phyloP scores from a whole-genome alignment of 1,140 invertebrate species.

The Whitmania pigra region DNA sequence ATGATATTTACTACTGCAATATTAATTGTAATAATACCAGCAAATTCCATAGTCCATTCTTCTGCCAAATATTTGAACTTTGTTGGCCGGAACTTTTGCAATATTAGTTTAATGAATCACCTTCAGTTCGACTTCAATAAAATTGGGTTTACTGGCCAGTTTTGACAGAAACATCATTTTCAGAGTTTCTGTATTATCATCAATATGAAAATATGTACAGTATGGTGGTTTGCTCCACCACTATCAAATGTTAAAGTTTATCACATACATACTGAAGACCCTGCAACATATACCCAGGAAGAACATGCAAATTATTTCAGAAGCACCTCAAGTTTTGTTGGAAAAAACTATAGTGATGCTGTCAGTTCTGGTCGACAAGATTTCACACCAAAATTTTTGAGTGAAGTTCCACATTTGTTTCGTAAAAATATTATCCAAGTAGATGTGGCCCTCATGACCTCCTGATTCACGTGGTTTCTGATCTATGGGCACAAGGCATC shows the following conservation, averaged over 20 bases:
- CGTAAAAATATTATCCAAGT: slow-evolving; percentile 65
- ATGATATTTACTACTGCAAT: too few species aligned
- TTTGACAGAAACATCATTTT: too few species aligned
- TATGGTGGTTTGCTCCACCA: too few species aligned
- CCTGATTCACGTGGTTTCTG: slow-evolving; percentile 80
- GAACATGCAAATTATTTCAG: slow-evolving; percentile 61
- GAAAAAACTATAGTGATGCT: slow-evolving; percentile 69
- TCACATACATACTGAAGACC: slow-evolving; percentile 86
- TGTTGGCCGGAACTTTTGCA: too few species aligned
- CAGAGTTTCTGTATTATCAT: too few species aligned
- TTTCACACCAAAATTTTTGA: slow-evolving; percentile 75
- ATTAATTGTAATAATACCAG: too few species aligned
- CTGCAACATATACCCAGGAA: slow-evolving; percentile 61
- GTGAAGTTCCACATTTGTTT: slow-evolving; percentile 79
- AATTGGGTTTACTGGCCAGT: too few species aligned
- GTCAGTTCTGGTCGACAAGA: slow-evolving; percentile 73
- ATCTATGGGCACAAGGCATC: slow-evolving; percentile 78
- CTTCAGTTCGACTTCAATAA: too few species aligned
- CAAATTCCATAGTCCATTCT: too few species aligned
- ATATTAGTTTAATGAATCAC: too few species aligned
- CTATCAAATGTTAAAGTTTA: slow-evolving; percentile 67
- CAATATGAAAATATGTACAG: too few species aligned
- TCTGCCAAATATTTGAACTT: too few species aligned
- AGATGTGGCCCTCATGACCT: slow-evolving; percentile 73
- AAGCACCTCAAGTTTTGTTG: slow-evolving; percentile 79